phyloP scores from a whole-genome alignment of 2,113 vertebrate species.

The Stictonetta naevosa region DNA sequence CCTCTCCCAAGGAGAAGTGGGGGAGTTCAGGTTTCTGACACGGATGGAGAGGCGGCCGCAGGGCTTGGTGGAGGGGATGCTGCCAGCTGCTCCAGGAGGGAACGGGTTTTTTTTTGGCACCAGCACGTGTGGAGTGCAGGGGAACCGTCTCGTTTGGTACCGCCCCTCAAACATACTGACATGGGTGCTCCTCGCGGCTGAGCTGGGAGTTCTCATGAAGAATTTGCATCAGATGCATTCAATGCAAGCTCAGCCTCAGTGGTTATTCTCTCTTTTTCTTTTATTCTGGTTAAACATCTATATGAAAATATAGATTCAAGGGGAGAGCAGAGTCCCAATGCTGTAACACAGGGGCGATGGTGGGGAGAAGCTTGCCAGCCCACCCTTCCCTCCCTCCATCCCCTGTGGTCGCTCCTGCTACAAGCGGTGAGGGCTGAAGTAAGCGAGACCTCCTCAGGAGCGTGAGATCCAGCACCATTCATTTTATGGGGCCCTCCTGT shows the following conservation, averaged over 20 bases:
- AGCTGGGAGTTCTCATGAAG: not conserved
- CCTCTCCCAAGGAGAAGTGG: conserved; percentile 23
- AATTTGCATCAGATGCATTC: not conserved
- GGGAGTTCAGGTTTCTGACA: not conserved
- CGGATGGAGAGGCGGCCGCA: not conserved
- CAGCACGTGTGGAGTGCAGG: fast-evolving
- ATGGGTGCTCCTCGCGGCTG: not conserved
- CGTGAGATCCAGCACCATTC: conserved; percentile 65
- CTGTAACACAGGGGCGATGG: not conserved
- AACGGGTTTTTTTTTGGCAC: not conserved
- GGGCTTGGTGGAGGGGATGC: not conserved
- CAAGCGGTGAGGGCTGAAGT: not conserved
- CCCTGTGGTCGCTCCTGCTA: not conserved
- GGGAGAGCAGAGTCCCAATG: not conserved
- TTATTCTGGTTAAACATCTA: not conserved
- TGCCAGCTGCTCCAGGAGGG: not conserved
- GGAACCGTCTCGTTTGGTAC: not conserved
- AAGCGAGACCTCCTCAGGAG: conserved; percentile 63
- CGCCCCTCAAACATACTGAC: fast-evolving
- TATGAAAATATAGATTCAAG: not conserved
- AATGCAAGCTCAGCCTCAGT: not conserved
- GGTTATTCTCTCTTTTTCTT: not conserved
- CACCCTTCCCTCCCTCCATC: not conserved
- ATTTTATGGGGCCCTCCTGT: conserved; percentile 66
- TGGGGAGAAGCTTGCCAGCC: not conserved